Conservation (phyloP, 2,113 vertebrate species). For the Dicentrarchus labrax region DNA sequence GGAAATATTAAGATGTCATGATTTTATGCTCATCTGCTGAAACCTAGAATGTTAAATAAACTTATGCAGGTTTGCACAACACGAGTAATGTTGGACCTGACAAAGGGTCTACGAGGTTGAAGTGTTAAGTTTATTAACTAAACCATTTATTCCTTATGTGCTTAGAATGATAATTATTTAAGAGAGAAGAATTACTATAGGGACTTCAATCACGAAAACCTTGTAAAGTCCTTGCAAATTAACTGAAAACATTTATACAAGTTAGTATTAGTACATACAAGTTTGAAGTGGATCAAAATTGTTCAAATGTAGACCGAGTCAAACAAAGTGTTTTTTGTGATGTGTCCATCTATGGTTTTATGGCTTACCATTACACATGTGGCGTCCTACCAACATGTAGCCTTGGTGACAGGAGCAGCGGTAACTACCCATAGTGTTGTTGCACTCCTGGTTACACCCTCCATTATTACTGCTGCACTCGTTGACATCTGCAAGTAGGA, state of each 20-base stretch:
- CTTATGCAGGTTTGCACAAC: not conserved
- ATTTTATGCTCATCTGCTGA: not conserved
- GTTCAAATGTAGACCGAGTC: not conserved
- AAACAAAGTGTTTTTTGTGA: conserved; percentile 5
- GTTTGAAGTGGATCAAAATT: not conserved
- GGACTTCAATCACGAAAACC: not conserved
- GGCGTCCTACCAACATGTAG: conserved; percentile 84
- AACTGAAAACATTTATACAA: not conserved
- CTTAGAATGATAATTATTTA: not conserved
- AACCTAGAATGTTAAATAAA: not conserved
- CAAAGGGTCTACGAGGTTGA: not conserved
- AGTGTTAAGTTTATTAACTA: not conserved
- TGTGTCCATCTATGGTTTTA: not conserved
- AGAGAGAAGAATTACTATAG: not conserved
- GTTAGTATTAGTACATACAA: not conserved
- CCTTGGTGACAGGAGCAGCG: conserved; percentile 90
- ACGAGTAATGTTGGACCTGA: not conserved
- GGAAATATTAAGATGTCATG: not conserved
- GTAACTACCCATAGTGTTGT: conserved; percentile 93
- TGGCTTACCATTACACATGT: conserved; percentile 88
- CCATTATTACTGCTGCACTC: conserved; percentile 90
- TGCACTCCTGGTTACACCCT: conserved; percentile 91
- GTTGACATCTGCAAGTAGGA: conserved; percentile 88
- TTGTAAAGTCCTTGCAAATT: not conserved
- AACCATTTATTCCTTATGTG: not conserved